Evolutionary conservation across 2,888 invertebrate species (phyloP), one percentile per base, ranked within the genome.

Genomic region (Dromius quadrimaculatus): DNA sequence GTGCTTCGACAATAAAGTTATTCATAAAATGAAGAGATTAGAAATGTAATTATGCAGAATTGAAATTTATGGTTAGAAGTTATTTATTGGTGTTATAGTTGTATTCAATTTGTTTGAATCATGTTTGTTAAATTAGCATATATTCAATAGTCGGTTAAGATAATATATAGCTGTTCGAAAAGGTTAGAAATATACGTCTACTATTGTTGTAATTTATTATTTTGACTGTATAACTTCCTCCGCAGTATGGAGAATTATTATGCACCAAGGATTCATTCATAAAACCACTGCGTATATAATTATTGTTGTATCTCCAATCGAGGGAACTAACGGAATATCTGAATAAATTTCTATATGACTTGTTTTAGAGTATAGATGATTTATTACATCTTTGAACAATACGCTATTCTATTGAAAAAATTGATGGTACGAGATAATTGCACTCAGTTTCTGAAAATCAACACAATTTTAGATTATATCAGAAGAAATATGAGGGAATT

Each of bases 131-230:
- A 54, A 54, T 54, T 54, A 28, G 50, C 50, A 54, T 54, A 54
- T 23, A 54, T 54, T 54, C 23, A 54, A 54, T 54, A 54, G 50
- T 54, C 50, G 50, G 23, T 54, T 54, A 54, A 54, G 50, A 54
- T 54, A 28, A 54, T 28, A 54, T 54, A 54, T 54, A 28, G 28
- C 50, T 23, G 28, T 54, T 54, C 28, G 47, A 54, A 54, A 54
- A 13, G 23, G 32, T 54, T 54, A 54, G 50, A 54, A 54, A 54
- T 54, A 28, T 54, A 47, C 47, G 23, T 47, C 23, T 19, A 54
- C 50, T 54, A 54, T 54, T 54, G 50, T 54, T 28, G 23, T 54
- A 54, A 54, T 54, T 54, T 54, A 54, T 54, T 54, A 54, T 54
- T 54, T 54, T 6, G 4, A 23, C 50, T 23, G 28, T 8, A 54